These are phyloP conservation scores for Dromaius novaehollandiae DNA, from an alignment of 2,113 vertebrate genomes.

Conservation along the genomic window DNA sequence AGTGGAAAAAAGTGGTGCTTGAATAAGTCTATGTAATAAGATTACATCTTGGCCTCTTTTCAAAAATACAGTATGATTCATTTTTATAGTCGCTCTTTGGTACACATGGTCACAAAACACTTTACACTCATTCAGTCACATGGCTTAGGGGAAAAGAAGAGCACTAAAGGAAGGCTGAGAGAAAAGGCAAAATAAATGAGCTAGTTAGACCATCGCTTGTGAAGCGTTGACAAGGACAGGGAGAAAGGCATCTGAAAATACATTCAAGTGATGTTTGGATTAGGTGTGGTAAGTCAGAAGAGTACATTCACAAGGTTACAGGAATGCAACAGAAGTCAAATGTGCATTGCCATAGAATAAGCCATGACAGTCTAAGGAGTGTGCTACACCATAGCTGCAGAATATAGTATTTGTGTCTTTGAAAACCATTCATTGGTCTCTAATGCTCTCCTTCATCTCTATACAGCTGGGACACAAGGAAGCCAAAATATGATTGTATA, in stretches of 20 bases:
- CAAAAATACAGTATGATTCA: background rate
- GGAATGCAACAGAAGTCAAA: background rate
- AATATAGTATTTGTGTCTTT: background rate
- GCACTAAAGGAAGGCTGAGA: rapidly evolving
- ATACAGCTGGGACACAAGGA: background rate
- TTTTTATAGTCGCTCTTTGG: background rate
- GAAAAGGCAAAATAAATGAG: background rate
- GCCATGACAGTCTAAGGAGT: background rate
- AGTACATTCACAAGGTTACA: background rate
- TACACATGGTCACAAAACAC: background rate
- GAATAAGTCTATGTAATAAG: background rate
- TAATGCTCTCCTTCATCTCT: background rate
- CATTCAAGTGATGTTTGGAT: background rate
- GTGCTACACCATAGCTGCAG: background rate
- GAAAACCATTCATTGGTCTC: background rate
- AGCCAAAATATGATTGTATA: background rate
- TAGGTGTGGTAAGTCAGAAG: background rate
- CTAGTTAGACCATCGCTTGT: background rate
- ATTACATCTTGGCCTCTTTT: background rate
- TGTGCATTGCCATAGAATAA: background rate
- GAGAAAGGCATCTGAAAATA: background rate
- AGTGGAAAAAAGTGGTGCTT: background rate
- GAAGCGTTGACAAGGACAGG: background rate
- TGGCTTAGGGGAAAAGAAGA: background rate
- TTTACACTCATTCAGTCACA: background rate